A percentile compares a stretch with the other conserved stretches of the same genome.
Conservation (phyloP, 2,113 vertebrate genomes). For the Piprites chloris region DNA sequence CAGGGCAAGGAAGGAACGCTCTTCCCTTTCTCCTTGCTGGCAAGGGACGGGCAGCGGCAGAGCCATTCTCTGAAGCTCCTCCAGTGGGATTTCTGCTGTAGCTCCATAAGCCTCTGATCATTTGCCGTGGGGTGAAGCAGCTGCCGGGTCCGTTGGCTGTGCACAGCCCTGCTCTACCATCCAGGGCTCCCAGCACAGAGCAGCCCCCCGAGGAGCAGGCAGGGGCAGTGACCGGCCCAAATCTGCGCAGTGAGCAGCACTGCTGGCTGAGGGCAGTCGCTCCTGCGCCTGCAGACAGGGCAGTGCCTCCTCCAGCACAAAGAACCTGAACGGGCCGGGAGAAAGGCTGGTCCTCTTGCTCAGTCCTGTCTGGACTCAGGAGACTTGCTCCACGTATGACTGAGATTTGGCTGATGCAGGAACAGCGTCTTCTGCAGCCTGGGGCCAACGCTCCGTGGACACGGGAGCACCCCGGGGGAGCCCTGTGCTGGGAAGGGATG, state of each 20-base stretch:
- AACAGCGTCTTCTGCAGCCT: neutral
- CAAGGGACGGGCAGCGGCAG: neutral
- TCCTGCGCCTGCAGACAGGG: neutral
- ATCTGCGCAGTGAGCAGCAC: neutral
- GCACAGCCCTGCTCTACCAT: neutral
- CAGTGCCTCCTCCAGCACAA: neutral
- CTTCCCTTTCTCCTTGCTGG: neutral
- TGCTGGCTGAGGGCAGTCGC: neutral
- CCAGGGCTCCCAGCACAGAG: fast-evolving
- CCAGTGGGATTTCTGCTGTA: neutral
- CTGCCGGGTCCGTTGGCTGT: neutral
- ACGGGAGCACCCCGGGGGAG: neutral
- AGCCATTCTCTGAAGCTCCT: neutral
- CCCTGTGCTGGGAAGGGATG: neutral
- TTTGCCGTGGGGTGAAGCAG: neutral
- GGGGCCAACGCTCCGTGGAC: fast-evolving
- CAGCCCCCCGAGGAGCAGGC: neutral
- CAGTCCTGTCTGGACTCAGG: neutral
- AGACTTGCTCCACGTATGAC: neutral
- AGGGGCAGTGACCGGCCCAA: neutral
- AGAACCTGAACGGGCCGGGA: neutral
- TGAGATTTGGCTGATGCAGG: neutral
- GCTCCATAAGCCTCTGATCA: neutral
- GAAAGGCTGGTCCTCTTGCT: neutral
- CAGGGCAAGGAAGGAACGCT: neutral